Conservation (phyloP, 2,888 invertebrate genomes). For the Stomorhina lunata region DNA sequence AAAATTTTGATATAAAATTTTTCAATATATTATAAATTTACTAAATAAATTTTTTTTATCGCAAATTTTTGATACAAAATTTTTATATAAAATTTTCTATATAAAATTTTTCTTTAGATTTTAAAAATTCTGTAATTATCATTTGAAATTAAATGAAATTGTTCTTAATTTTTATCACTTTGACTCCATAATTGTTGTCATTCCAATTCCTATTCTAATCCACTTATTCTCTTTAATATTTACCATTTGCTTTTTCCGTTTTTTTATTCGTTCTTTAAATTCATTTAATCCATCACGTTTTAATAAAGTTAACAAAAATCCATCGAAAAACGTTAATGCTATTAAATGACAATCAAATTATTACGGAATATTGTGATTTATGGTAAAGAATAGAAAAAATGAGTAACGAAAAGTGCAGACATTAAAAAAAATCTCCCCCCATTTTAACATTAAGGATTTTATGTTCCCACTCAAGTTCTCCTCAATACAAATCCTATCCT, state of each 20-base stretch:
- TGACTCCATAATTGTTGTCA: not conserved
- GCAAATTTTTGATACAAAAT: no score
- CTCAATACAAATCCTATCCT: not conserved
- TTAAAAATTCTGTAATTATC: no score
- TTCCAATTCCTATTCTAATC: not conserved
- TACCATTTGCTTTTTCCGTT: not conserved
- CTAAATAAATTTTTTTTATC: no score
- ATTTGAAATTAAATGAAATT: no score
- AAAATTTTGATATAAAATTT: no score
- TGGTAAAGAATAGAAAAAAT: constrained; percentile 5
- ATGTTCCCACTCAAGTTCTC: not conserved
- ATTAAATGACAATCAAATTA: constrained; percentile 60
- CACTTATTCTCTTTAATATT: not conserved
- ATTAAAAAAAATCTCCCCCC: constrained; percentile 22
- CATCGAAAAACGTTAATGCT: constrained; percentile 38
- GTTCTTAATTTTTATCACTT: not conserved
- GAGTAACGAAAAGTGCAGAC: constrained; percentile 36
- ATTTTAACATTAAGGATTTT: not conserved
- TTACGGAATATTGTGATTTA: constrained; percentile 54
- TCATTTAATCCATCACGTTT: constrained; percentile 36
- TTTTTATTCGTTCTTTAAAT: not conserved
- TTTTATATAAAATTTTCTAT: no score
- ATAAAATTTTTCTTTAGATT: no score
- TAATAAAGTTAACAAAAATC: constrained; percentile 46
- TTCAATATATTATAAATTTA: no score